These are phyloP conservation scores for Cinara cedri DNA, from an alignment of 2,888 invertebrate species.

Conservation along the genomic window DNA sequence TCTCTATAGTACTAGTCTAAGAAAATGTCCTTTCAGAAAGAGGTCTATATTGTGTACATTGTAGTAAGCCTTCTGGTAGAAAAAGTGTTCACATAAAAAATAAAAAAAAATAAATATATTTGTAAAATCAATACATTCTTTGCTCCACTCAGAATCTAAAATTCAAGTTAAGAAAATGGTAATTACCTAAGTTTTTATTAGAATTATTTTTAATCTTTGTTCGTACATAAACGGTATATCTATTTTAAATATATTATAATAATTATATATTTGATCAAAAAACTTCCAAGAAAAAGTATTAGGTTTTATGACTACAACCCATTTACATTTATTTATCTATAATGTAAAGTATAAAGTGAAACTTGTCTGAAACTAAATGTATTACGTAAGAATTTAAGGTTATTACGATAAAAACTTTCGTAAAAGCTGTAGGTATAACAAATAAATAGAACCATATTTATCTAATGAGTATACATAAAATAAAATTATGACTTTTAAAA, in stretches of 20 bases:
- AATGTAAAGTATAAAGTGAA: too few relatives aligned
- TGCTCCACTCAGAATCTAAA: too few relatives aligned
- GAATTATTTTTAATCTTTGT: slow-evolving; percentile 9
- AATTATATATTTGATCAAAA: slow-evolving; percentile 18
- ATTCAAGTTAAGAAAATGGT: too few relatives aligned
- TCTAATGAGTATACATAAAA: background rate
- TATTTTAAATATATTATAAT: too few relatives aligned
- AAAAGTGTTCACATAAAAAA: too few relatives aligned
- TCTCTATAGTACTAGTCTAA: too few relatives aligned
- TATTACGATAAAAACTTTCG: slow-evolving; percentile 13
- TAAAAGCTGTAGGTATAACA: background rate
- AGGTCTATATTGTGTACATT: too few relatives aligned
- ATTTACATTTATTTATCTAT: slow-evolving; percentile 26
- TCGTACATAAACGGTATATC: too few relatives aligned
- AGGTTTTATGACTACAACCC: slow-evolving; percentile 14
- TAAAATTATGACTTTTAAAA: background rate
- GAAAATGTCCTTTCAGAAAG: too few relatives aligned
- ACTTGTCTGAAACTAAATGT: slow-evolving; percentile 22
- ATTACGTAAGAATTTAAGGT: slow-evolving; percentile 15
- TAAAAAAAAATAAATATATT: too few relatives aligned
- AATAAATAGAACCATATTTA: slow-evolving; percentile 18
- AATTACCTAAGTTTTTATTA: slow-evolving; percentile 9
- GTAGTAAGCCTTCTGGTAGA: too few relatives aligned
- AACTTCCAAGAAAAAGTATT: slow-evolving; percentile 11
- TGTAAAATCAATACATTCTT: too few relatives aligned